phyloP scores from a whole-genome alignment of 2,113 vertebrate genomes.

The Todiramphus chloris region DNA sequence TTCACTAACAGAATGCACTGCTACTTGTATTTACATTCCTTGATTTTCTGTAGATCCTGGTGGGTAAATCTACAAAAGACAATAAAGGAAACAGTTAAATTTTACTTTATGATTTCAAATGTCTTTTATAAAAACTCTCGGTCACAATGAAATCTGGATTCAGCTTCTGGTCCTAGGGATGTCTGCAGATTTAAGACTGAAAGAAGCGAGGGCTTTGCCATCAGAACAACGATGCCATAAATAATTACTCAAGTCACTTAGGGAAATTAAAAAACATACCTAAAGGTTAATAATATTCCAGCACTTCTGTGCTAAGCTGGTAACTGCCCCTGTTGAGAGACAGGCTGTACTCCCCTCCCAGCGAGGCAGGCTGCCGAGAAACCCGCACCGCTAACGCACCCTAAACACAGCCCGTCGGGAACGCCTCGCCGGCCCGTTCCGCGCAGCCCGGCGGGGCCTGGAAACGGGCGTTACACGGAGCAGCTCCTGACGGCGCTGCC shows the following conservation, averaged over 20 bases:
- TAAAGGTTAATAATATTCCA: accelerated
- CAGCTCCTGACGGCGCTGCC: neutral
- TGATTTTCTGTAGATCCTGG: neutral
- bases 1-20: constrained; percentile 37
- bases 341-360: accelerated
- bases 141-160: neutral
- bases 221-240: neutral
- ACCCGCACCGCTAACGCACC: too few species aligned
- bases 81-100: neutral
- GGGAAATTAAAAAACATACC: accelerated
- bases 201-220: neutral
- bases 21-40: constrained; percentile 49
- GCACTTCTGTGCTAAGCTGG: neutral
- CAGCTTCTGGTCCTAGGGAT: neutral
- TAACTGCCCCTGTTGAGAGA: neutral
- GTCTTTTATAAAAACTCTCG: neutral
- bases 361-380: neutral
- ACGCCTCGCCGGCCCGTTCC: accelerated
- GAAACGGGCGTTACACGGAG: neutral
- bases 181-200: neutral
- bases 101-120: neutral
- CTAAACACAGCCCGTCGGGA: accelerated
- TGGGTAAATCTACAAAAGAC: neutral
- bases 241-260: neutral
- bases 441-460: accelerated